Conservation (phyloP, 2,113 vertebrate genomes). For the Calypte anna region DNA sequence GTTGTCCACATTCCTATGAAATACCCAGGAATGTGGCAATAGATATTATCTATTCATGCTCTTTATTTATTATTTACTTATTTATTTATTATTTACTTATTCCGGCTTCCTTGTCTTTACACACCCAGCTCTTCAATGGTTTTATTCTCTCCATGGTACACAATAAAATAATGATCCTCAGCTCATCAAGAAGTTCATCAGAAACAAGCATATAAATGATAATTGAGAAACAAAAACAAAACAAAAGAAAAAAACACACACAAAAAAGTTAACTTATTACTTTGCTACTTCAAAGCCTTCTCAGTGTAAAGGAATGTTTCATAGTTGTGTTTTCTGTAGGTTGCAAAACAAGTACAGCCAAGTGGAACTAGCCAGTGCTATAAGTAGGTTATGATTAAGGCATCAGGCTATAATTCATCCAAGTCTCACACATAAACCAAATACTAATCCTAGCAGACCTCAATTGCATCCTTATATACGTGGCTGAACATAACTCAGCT, state of each 20-base stretch:
- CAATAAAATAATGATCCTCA: neutral
- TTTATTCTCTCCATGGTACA: neutral
- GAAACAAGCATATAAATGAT: neutral
- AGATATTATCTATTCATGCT: neutral
- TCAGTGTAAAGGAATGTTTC: neutral
- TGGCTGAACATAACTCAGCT: neutral
- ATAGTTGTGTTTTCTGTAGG: neutral
- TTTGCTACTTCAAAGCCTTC: neutral
- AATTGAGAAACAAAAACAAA: neutral
- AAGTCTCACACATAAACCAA: constrained; percentile 4
- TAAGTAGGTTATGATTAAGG: constrained; percentile 1
- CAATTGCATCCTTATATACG: neutral
- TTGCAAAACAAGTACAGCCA: neutral
- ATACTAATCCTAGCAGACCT: constrained; percentile 16
- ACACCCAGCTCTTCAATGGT: neutral
- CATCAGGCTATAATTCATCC: neutral
- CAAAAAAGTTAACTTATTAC: no score
- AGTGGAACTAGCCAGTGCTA: neutral
- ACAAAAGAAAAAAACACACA: neutral
- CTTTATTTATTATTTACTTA: no score
- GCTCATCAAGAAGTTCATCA: neutral
- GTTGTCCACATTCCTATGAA: neutral
- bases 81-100: neutral
- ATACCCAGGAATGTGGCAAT: neutral
- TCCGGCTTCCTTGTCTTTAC: neutral